Conservation (phyloP, 2,888 invertebrate genomes). For the Cartodere bifasciata region DNA sequence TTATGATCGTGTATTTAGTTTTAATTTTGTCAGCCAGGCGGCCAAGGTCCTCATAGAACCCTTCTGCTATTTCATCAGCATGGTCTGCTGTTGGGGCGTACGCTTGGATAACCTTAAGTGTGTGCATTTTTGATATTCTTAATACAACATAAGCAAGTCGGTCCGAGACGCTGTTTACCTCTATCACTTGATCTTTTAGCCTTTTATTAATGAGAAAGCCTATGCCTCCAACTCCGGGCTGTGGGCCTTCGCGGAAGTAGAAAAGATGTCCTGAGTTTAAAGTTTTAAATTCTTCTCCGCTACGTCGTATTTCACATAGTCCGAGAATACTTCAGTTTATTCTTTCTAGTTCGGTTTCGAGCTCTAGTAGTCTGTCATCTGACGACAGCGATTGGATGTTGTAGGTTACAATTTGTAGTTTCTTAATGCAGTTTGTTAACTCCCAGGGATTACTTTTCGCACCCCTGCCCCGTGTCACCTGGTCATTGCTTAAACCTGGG, state of each 20-base stretch:
- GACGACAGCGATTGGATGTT: not conserved
- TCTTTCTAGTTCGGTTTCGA: not conserved
- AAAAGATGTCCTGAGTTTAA: not conserved
- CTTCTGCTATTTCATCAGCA: conserved; percentile 4
- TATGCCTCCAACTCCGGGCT: not conserved
- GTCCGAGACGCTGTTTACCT: too few relatives aligned
- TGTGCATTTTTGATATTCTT: not conserved
- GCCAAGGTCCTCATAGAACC: conserved; percentile 2
- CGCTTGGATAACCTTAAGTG: conserved; percentile 1
- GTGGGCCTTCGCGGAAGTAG: not conserved
- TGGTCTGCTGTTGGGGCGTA: conserved; percentile 5
- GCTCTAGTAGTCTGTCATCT: not conserved
- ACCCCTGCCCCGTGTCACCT: too few relatives aligned
- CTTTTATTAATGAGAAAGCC: conserved; percentile 1
- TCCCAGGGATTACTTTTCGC: too few relatives aligned
- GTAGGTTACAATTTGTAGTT: not conserved
- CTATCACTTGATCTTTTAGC: too few relatives aligned
- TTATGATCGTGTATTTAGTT: too few relatives aligned
- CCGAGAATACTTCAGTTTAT: not conserved
- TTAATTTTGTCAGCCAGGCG: too few relatives aligned
- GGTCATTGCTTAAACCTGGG: too few relatives aligned
- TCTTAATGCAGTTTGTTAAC: too few relatives aligned
- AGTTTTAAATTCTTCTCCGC: too few relatives aligned
- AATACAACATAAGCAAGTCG: not conserved
- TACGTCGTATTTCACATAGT: not conserved